A percentile compares a stretch with the other conserved stretches of the same genome.
Evolutionary conservation across 2,888 invertebrate genomes (phyloP).

Genomic region (Ennomos erosarius): DNA sequence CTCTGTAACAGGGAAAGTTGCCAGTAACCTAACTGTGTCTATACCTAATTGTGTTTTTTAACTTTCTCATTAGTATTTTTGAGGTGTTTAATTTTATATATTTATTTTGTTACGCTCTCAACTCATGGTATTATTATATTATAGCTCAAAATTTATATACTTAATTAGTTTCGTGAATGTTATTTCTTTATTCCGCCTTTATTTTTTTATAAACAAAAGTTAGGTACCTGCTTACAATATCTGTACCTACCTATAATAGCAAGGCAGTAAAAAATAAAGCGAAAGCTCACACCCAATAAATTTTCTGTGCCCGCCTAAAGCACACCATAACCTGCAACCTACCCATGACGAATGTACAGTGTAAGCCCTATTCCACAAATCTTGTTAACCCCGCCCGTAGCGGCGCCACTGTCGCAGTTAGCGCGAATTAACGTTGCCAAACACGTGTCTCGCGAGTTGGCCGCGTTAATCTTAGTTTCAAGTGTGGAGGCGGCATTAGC

Average conservation of each 20-base stretch:
- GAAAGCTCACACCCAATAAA: not conserved
- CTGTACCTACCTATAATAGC: too few species aligned
- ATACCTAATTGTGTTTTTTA: constrained; percentile 9
- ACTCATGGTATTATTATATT: too few species aligned
- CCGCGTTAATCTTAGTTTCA: constrained; percentile 61
- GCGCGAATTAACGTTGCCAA: constrained; percentile 57
- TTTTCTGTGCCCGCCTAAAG: not conserved
- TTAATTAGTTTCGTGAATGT: too few species aligned
- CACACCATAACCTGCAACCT: constrained; percentile 31
- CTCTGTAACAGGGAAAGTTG: constrained; percentile 41
- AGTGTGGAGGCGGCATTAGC: constrained; percentile 38
- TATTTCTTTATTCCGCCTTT: too few species aligned
- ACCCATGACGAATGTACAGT: constrained; percentile 46
- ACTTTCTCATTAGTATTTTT: constrained; percentile 29
- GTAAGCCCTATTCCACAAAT: constrained; percentile 45
- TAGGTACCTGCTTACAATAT: too few species aligned
- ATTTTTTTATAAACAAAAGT: too few species aligned
- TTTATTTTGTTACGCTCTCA: too few species aligned
- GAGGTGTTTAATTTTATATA: constrained; percentile 24
- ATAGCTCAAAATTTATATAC: too few species aligned
- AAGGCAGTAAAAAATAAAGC: too few species aligned
- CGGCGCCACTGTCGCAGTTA: constrained; percentile 45
- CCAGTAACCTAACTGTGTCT: constrained; percentile 37
- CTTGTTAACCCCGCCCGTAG: constrained; percentile 31
- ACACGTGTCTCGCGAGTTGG: constrained; percentile 62